phyloP scores from a whole-genome alignment of 92 coral and sea anemone species.

The Epizoanthus illoricatus region DNA sequence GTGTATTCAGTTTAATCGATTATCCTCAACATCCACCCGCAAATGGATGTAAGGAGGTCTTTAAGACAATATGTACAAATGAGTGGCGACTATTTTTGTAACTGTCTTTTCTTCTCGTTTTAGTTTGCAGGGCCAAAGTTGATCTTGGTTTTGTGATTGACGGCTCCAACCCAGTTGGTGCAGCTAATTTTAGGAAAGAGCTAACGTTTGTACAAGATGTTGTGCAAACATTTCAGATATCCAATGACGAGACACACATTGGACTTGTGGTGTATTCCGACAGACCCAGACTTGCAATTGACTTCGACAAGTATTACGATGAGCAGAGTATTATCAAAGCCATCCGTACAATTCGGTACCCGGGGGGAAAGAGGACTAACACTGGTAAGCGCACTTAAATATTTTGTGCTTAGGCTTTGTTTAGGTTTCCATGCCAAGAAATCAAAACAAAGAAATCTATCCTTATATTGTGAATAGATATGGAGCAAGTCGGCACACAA shows the following conservation, averaged over 20 bases:
- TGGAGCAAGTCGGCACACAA: too few species aligned
- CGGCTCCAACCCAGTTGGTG: conserved; percentile 81
- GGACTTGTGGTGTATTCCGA: conserved; percentile 47
- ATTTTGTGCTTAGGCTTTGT: neutral
- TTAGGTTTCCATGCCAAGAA: neutral
- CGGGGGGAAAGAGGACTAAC: conserved; percentile 30
- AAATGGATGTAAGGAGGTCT: too few species aligned
- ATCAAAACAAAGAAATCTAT: neutral
- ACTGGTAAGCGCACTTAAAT: conserved; percentile 14
- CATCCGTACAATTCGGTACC: conserved; percentile 41
- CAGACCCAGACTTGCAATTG: conserved; percentile 13
- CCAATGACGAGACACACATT: conserved; percentile 60
- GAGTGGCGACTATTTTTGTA: neutral
- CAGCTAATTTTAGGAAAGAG: conserved; percentile 58
- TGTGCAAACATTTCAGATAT: conserved; percentile 53
- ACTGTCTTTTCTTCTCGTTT: neutral
- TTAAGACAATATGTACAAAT: neutral
- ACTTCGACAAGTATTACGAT: conserved; percentile 46
- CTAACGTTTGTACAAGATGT: conserved; percentile 55
- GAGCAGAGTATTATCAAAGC: conserved; percentile 19
- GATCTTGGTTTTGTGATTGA: conserved; percentile 79
- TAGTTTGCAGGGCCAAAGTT: conserved; percentile 75
- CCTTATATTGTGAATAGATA: too few species aligned
- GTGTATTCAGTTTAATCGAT: too few species aligned
- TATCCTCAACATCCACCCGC: too few species aligned